Conservation (phyloP, 2,797 vertebrate species). For the Chloroceryle inda region DNA sequence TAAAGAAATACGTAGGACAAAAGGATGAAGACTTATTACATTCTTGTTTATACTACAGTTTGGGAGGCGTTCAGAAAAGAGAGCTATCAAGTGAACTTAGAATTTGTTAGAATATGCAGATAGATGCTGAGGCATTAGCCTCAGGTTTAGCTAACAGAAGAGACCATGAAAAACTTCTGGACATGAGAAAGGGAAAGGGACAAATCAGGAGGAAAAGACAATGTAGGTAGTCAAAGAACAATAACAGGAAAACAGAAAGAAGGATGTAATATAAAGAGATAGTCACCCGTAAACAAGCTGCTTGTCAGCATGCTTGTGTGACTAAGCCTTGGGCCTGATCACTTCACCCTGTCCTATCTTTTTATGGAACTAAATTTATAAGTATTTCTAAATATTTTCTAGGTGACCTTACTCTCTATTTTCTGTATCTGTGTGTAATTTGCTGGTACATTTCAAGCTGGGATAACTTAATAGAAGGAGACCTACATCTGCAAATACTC, state of each 20-base stretch:
- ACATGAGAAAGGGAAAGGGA: neutral
- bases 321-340: neutral
- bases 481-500: neutral
- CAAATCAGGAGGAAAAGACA: fast-evolving
- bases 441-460: neutral
- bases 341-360: neutral
- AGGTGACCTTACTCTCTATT: neutral
- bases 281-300: neutral
- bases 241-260: neutral
- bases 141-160: neutral
- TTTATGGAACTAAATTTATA: neutral
- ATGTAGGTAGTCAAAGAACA: neutral
- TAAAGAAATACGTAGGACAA: neutral
- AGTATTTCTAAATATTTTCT: neutral
- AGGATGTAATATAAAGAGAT: neutral
- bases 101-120: neutral
- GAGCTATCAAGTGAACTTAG: neutral
- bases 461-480: neutral
- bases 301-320: neutral
- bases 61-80: neutral
- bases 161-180: neutral
- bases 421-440: neutral
- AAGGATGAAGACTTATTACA: neutral
- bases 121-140: neutral
- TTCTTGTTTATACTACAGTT: neutral